Evolutionary conservation across 1,140 invertebrate genomes (phyloP).

Genomic region (Drosophila seguyi): DNA sequence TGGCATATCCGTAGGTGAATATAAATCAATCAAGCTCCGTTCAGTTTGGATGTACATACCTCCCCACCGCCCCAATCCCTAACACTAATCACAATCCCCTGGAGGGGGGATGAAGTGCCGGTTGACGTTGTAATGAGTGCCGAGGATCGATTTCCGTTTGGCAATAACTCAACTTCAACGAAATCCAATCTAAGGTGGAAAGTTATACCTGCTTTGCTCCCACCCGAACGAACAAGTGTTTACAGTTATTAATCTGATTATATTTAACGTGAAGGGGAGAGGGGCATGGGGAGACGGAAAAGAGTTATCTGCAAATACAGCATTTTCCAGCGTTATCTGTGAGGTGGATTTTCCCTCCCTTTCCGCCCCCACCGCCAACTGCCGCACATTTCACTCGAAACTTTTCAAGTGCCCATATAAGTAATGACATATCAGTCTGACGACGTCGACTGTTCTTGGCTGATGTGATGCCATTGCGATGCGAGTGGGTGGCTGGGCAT

Average conservation of each 20-base stretch:
- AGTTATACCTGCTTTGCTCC: slow-evolving; percentile 21
- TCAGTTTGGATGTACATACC: slow-evolving; percentile 5
- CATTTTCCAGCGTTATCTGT: slow-evolving; percentile 33
- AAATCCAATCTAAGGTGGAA: slow-evolving; percentile 68
- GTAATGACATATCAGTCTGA: slow-evolving; percentile 75
- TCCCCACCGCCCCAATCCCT: not conserved
- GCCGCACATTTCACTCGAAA: slow-evolving; percentile 71
- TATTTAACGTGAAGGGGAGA: slow-evolving; percentile 52
- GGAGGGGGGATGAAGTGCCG: slow-evolving; percentile 6
- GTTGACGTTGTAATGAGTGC: slow-evolving; percentile 61
- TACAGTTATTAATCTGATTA: slow-evolving; percentile 82
- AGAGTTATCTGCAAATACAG: slow-evolving; percentile 27
- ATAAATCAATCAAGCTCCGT: slow-evolving; percentile 57
- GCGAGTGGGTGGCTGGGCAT: slow-evolving; percentile 2
- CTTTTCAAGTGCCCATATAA: slow-evolving; percentile 82
- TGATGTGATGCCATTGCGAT: slow-evolving; percentile 12
- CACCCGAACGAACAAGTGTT: slow-evolving; percentile 56
- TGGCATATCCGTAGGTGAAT: slow-evolving; percentile 39
- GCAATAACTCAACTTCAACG: slow-evolving; percentile 74
- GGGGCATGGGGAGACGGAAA: not conserved
- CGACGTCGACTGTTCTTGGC: slow-evolving; percentile 44
- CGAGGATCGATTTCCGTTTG: slow-evolving; percentile 77
- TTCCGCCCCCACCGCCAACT: not conserved
- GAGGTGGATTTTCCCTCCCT: slow-evolving; percentile 6
- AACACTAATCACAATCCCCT: slow-evolving; percentile 41